These are phyloP conservation scores for Petroica traversi DNA, from an alignment of 2,113 vertebrate species.

Conservation along the genomic window DNA sequence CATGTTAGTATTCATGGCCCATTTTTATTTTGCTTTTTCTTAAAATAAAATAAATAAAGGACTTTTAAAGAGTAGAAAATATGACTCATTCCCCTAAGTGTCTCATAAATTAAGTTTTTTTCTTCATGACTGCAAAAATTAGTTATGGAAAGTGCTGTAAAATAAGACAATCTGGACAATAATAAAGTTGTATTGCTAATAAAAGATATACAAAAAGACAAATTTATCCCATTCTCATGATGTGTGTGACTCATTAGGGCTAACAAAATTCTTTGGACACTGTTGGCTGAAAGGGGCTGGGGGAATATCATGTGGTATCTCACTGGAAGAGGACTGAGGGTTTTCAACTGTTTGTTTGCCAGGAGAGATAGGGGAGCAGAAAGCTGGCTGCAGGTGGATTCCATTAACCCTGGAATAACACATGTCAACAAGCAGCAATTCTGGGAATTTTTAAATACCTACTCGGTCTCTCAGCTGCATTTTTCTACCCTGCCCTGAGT, in stretches of 20 bases:
- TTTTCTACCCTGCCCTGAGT: not conserved
- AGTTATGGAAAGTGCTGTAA: not conserved
- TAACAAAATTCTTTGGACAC: not conserved
- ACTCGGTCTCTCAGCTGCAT: not conserved
- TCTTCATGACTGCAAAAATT: not conserved
- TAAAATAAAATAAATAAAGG: not conserved
- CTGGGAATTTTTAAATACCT: not conserved
- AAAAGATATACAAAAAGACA: not conserved
- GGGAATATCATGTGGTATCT: not conserved
- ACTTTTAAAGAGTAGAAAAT: not conserved
- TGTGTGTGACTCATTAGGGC: not conserved
- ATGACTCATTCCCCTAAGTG: not conserved
- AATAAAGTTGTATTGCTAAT: not conserved
- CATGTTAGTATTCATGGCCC: not conserved
- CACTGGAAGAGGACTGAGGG: not conserved
- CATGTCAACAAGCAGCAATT: constrained; percentile 10
- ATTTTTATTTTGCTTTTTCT: not conserved
- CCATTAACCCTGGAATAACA: constrained; percentile 44
- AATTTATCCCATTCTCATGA: not conserved
- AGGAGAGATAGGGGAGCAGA: not conserved
- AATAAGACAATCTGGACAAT: not conserved
- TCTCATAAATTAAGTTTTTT: not conserved
- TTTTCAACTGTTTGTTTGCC: not conserved
- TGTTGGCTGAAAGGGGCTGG: not conserved
- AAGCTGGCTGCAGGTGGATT: constrained; percentile 44